phyloP scores from a whole-genome alignment of 1,140 invertebrate genomes.

The Drosophila albomicans region DNA sequence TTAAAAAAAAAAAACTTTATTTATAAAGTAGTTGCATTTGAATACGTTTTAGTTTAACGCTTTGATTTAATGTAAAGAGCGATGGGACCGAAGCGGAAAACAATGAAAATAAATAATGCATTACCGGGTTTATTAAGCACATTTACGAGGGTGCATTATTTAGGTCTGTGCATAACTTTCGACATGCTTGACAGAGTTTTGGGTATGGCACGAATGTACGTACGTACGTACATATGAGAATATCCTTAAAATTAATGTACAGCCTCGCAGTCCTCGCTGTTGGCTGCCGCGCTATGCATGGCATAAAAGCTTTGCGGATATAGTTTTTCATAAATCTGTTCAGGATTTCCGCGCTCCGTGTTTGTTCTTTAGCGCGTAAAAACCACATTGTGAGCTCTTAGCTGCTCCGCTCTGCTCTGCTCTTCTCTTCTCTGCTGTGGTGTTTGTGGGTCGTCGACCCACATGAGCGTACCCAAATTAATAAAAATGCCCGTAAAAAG shows the following conservation, averaged over 20 bases:
- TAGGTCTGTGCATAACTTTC: conserved; percentile 13
- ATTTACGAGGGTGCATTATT: conserved; percentile 22
- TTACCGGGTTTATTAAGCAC: conserved; percentile 35
- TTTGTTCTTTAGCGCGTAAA: conserved; percentile 38
- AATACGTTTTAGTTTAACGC: background rate
- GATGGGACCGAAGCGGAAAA: background rate
- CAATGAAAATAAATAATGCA: conserved; percentile 31
- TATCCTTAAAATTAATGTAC: conserved; percentile 40
- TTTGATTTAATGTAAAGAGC: background rate
- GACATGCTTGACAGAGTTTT: conserved; percentile 19
- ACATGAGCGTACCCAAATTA: conserved; percentile 43
- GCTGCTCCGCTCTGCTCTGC: background rate
- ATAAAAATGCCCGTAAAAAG: conserved; percentile 49
- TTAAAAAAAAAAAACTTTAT: background rate
- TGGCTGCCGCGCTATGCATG: background rate
- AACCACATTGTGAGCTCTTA: conserved; percentile 51
- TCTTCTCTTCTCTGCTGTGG: background rate
- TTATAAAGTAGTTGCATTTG: background rate
- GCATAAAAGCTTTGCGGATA: conserved; percentile 35
- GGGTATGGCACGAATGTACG: conserved; percentile 1
- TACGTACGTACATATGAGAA: conserved; percentile 2
- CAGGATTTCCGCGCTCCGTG: conserved; percentile 26
- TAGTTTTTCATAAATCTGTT: conserved; percentile 44
- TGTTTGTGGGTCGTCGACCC: conserved; percentile 17
- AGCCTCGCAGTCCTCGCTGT: conserved; percentile 3